These are phyloP conservation scores for Hyppa rectilinea DNA, from an alignment of 2,888 invertebrate genomes.

Conservation along the genomic window DNA sequence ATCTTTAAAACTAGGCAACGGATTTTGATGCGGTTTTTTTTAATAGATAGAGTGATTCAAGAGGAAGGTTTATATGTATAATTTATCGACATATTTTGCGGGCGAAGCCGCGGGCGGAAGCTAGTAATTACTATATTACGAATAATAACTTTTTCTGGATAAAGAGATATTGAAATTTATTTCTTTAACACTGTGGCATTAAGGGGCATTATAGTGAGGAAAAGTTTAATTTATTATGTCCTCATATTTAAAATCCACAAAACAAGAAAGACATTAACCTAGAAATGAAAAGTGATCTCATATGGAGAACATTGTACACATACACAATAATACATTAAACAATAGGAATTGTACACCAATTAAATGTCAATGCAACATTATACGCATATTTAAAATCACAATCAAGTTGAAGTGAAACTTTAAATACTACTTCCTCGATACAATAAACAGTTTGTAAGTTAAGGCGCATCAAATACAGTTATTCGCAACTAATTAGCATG, in stretches of 20 bases:
- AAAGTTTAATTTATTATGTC: constrained; percentile 7
- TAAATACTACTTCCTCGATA: constrained; percentile 61
- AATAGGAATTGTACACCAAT: constrained; percentile 18
- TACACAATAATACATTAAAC: constrained; percentile 29
- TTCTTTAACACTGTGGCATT: not conserved
- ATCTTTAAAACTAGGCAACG: too few species aligned
- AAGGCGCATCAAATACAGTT: constrained; percentile 83
- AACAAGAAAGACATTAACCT: constrained; percentile 56
- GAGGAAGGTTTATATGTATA: too few species aligned
- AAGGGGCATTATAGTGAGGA: not conserved
- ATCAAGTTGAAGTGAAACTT: constrained; percentile 44
- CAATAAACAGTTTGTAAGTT: constrained; percentile 78
- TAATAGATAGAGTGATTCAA: too few species aligned
- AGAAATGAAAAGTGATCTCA: constrained; percentile 47
- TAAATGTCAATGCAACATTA: constrained; percentile 14
- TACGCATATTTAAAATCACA: constrained; percentile 26
- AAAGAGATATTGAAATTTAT: not conserved
- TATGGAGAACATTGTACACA: constrained; percentile 21
- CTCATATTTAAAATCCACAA: constrained; percentile 19
- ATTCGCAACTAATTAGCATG: constrained; percentile 88
- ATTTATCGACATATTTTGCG: too few species aligned
- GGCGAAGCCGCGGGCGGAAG: too few species aligned
- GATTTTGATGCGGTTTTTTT: too few species aligned
- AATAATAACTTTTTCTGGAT: not conserved
- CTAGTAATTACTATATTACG: not conserved